Percentiles rank a stretch among this genome's conserved stretches.
Conservation (phyloP, 2,888 invertebrate species). For the Diachrysia chrysitis region DNA sequence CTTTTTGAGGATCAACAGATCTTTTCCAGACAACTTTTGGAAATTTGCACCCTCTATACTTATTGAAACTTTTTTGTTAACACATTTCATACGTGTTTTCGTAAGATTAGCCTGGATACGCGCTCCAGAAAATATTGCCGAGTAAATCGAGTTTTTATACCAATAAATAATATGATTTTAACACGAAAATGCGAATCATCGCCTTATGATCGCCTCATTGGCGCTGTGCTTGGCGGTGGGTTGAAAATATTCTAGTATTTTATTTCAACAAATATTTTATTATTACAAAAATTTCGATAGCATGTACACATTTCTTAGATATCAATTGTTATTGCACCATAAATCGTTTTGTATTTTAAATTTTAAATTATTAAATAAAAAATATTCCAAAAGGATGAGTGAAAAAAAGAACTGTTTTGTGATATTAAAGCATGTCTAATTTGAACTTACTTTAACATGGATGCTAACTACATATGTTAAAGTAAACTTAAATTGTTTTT, state of each 20-base stretch:
- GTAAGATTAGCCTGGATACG: constrained; percentile 17
- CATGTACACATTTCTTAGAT: too few relatives aligned
- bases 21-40: constrained; percentile 35
- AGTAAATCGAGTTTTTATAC: not conserved
- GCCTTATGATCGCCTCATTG: not conserved
- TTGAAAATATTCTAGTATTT: too few relatives aligned
- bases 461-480: too few relatives aligned
- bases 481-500: not conserved
- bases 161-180: constrained; percentile 4
- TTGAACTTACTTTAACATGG: too few relatives aligned
- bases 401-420: too few relatives aligned
- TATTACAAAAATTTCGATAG: too few relatives aligned
- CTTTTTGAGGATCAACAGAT: constrained; percentile 47
- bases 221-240: not conserved
- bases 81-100: constrained; percentile 24
- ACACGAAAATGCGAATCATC: constrained; percentile 4
- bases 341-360: too few relatives aligned
- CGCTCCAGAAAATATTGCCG: constrained; percentile 14
- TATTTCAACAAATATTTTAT: too few relatives aligned
- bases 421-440: too few relatives aligned
- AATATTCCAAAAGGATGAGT: too few relatives aligned
- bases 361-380: too few relatives aligned
- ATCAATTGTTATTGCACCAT: too few relatives aligned
- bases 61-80: constrained; percentile 40
- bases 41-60: constrained; percentile 36